A percentile compares a stretch with the other conserved stretches of the same genome.
Evolutionary conservation across 2,888 invertebrate genomes (phyloP).

Genomic region (Pelosia muscerda): DNA sequence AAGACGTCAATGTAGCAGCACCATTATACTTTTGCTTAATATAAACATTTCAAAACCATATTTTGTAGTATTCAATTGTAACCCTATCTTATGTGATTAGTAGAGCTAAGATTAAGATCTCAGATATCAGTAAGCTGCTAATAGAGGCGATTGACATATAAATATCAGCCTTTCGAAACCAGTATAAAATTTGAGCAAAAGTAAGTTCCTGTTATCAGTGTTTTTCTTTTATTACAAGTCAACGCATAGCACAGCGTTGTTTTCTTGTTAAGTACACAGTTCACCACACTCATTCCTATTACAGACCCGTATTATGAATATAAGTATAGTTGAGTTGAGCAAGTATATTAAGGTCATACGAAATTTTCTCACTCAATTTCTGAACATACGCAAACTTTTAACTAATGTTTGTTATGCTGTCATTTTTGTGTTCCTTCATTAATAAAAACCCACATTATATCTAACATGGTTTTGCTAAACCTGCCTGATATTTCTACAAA

Average conservation of each 20-base stretch:
- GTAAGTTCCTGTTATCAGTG: slow-evolving; percentile 1
- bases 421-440: slow-evolving; percentile 43
- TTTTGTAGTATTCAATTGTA: neutral
- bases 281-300: slow-evolving; percentile 15
- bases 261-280: slow-evolving; percentile 35
- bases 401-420: slow-evolving; percentile 49
- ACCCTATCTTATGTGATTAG: neutral
- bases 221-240: slow-evolving; percentile 15
- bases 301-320: slow-evolving; percentile 33
- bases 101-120: neutral
- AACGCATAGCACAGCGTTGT: slow-evolving; percentile 8
- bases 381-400: slow-evolving; percentile 38
- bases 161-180: neutral
- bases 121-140: no score
- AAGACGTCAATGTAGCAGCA: neutral
- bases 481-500: slow-evolving; percentile 23
- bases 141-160: neutral
- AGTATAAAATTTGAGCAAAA: neutral
- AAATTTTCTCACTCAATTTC: slow-evolving; percentile 46
- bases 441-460: slow-evolving; percentile 43
- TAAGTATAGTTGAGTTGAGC: slow-evolving; percentile 29
- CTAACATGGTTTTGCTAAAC: slow-evolving; percentile 8
- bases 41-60: neutral
- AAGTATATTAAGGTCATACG: slow-evolving; percentile 39
- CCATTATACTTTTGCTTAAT: no score